Conservation (phyloP, 2,113 vertebrate genomes). For the Pangasianodon hypophthalmus region DNA sequence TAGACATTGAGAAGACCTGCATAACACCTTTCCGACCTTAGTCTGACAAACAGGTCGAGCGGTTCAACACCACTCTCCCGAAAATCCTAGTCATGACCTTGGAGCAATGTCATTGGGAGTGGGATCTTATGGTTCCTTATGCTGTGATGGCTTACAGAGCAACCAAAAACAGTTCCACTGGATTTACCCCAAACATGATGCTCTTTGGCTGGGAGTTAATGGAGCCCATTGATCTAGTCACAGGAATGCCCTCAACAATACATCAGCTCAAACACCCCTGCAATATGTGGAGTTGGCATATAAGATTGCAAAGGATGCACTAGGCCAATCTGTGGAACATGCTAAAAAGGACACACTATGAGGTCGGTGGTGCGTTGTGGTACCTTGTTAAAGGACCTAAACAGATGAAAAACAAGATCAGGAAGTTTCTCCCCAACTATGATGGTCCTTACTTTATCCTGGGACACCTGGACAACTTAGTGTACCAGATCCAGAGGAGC, state of each 20-base stretch:
- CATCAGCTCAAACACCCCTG: neutral
- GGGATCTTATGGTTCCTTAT: slow-evolving; percentile 44
- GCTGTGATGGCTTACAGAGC: slow-evolving; percentile 44
- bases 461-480: no score
- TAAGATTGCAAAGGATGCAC: neutral
- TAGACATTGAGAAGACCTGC: slow-evolving; percentile 35
- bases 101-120: slow-evolving; percentile 49
- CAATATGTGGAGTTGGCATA: slow-evolving; percentile 29
- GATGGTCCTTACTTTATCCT: no score
- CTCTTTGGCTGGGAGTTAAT: slow-evolving; percentile 36
- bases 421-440: no score
- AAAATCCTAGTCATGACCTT: slow-evolving; percentile 39
- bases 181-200: slow-evolving; percentile 38
- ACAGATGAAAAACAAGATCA: neutral
- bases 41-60: neutral
- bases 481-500: no score
- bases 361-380: slow-evolving; percentile 25
- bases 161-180: slow-evolving; percentile 36
- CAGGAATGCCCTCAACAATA: neutral
- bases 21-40: slow-evolving; percentile 2
- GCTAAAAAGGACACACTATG: neutral
- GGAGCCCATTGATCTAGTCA: slow-evolving; percentile 34
- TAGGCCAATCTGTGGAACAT: slow-evolving; percentile 15
- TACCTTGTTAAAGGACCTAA: neutral
- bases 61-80: slow-evolving; percentile 51